Percentiles rank a stretch among this genome's conserved stretches.
Evolutionary conservation across 2,113 vertebrate genomes (phyloP).

Genomic region (Buteo buteo): DNA sequence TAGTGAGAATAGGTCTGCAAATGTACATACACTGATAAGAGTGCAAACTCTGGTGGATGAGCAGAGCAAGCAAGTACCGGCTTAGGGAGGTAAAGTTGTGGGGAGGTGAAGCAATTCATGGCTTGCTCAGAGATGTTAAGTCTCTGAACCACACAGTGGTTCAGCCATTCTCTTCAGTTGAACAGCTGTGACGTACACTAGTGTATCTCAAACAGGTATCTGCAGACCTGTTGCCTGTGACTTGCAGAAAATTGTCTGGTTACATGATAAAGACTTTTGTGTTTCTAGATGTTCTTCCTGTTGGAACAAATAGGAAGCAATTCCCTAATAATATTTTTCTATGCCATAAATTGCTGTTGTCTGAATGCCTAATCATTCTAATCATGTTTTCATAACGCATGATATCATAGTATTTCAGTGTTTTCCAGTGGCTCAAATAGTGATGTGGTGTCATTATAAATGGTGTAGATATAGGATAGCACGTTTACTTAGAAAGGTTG

Average conservation of each 20-base stretch:
- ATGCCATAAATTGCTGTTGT: background rate
- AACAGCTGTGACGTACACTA: background rate
- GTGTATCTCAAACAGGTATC: background rate
- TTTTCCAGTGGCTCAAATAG: background rate
- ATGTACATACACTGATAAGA: background rate
- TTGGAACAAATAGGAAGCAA: background rate
- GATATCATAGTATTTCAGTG: background rate
- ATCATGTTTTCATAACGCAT: rapidly evolving
- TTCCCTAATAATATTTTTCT: background rate
- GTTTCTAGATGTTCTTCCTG: background rate
- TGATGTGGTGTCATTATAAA: rapidly evolving
- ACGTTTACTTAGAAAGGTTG: background rate
- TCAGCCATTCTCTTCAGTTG: background rate
- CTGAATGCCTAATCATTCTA: background rate
- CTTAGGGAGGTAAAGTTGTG: background rate
- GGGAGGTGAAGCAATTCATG: background rate
- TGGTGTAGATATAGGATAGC: background rate
- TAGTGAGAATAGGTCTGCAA: background rate
- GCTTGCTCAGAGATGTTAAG: background rate
- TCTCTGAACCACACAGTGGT: too few species aligned
- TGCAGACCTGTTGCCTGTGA: background rate
- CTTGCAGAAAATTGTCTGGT: background rate
- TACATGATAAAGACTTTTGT: background rate
- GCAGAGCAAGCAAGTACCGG: background rate
- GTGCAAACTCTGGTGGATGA: background rate